Conservation (phyloP, 2,113 vertebrate genomes). For the Poeciliopsis retropinna region DNA sequence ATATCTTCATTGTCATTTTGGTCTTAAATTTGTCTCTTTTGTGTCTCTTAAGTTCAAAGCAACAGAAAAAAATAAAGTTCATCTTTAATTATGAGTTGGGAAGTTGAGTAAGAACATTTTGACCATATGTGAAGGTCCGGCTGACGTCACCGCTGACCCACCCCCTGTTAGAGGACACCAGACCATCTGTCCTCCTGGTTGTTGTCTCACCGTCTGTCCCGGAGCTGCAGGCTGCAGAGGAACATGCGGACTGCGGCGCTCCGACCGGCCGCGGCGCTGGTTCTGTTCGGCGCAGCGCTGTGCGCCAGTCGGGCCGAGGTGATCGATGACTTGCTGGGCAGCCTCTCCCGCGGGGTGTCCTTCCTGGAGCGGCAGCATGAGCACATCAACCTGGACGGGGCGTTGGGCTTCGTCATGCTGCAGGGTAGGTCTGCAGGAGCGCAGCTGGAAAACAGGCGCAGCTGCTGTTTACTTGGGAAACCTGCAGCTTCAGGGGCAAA, state of each 20-base stretch:
- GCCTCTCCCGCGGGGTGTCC: slow-evolving; percentile 74
- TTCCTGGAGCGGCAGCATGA: slow-evolving; percentile 82
- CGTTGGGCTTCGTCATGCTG: slow-evolving; percentile 82
- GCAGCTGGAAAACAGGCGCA: slow-evolving; percentile 2
- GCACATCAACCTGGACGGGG: slow-evolving; percentile 85
- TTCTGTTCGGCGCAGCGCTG: slow-evolving; percentile 57
- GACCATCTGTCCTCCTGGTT: background rate
- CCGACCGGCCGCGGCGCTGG: slow-evolving; percentile 45
- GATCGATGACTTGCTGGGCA: slow-evolving; percentile 76
- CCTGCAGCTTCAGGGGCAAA: too few relatives aligned
- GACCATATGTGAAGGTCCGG: background rate
- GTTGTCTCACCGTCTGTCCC: slow-evolving; percentile 10
- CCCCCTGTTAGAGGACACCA: slow-evolving; percentile 4
- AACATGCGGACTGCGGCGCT: slow-evolving; percentile 60
- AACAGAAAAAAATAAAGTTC: background rate
- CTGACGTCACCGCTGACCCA: slow-evolving; percentile 26
- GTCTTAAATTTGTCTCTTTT: too few relatives aligned
- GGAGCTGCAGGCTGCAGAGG: slow-evolving; percentile 5
- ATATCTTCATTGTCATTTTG: too few relatives aligned
- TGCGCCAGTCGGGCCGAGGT: slow-evolving; percentile 65
- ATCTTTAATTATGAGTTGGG: background rate
- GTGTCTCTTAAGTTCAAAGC: too few relatives aligned
- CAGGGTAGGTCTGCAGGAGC: slow-evolving; percentile 73
- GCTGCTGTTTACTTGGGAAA: background rate
- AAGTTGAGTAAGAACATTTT: background rate